phyloP scores from a whole-genome alignment of 2,888 invertebrate genomes.

The Lasioglossum oenotherae region DNA sequence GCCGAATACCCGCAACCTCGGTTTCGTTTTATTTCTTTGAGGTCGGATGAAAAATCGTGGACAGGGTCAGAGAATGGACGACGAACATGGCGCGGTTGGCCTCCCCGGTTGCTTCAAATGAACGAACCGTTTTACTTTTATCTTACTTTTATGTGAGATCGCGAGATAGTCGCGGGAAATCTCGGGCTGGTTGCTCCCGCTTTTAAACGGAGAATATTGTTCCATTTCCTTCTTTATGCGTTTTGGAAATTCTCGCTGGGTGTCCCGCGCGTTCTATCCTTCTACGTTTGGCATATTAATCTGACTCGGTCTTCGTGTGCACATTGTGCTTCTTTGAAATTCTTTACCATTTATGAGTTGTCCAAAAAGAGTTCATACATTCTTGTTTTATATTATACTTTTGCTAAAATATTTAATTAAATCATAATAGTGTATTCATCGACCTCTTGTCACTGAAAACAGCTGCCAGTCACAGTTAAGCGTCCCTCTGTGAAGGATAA shows the following conservation, averaged over 20 bases:
- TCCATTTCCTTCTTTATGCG: not conserved
- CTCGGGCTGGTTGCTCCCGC: not conserved
- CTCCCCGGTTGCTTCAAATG: not conserved
- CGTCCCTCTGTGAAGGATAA: too few species aligned
- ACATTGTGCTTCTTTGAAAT: not conserved
- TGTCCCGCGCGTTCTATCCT: not conserved
- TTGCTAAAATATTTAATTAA: not conserved
- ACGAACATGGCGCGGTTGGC: not conserved
- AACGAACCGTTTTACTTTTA: constrained; percentile 7
- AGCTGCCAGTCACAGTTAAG: too few species aligned
- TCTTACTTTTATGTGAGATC: not conserved
- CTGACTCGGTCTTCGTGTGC: not conserved
- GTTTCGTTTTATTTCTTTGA: not conserved
- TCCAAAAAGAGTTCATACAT: too few species aligned
- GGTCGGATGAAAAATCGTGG: not conserved
- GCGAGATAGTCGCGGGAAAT: not conserved
- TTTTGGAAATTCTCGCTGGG: not conserved
- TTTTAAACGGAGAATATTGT: not conserved
- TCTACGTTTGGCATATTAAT: not conserved
- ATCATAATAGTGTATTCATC: too few species aligned
- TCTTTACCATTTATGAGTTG: not conserved
- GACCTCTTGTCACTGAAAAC: too few species aligned
- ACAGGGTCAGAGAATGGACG: too few species aligned
- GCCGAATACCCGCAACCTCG: not conserved
- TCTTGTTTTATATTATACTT: not conserved